Base-by-base conservation (phyloP, 2,888 invertebrate species). In the Blastobasis lacticolella region DNA sequence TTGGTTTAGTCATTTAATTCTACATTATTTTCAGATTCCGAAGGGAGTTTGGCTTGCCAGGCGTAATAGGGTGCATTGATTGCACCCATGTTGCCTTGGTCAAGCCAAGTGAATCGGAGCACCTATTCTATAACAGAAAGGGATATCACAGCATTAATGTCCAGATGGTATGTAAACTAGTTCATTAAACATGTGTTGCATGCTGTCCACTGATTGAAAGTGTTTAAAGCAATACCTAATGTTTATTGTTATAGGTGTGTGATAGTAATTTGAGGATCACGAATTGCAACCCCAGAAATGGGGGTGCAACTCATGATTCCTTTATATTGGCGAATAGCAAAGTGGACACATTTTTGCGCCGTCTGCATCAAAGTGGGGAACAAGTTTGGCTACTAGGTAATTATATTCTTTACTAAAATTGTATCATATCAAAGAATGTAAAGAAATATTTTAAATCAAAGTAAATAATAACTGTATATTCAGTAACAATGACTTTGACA, bases 351-450 rank as follows among this genome's bases (percentile, higher is more conserved):
- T 55, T 49, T 45, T 55, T 57, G 54, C 53, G 53, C 10, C 54
- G 41, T 7, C 53, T 59, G 37, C 54, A 57, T 52, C 52, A 48
- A 53, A 55, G 46, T 53, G 51, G 51, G 48, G 57, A 60, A 53
- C 55, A 56, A 52, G 54, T 55, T 37, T 58, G 55, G 55, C 51
- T 60, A 38, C 54, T 59, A 48, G 57, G 59, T 57, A 59, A 45
- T 6, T 40, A 40, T 9, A 6, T 40, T 8, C 40, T 6, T 40
- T 8, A 40, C 6, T 40, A 40, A 40, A 40, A 4, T 1, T 40
- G 40, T 8, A 40, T 9, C 2, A 40, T 8, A 40, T 40, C 7
- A 8, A 8, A 40, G 9, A 1, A 40, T 40, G 23, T 23, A 23
- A 23, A 23, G 23, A 23, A 23, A 23, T 23, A 23, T 23, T 23